Base-by-base conservation (phyloP, 2,888 invertebrate species). In the Protodeltote pygarga region DNA sequence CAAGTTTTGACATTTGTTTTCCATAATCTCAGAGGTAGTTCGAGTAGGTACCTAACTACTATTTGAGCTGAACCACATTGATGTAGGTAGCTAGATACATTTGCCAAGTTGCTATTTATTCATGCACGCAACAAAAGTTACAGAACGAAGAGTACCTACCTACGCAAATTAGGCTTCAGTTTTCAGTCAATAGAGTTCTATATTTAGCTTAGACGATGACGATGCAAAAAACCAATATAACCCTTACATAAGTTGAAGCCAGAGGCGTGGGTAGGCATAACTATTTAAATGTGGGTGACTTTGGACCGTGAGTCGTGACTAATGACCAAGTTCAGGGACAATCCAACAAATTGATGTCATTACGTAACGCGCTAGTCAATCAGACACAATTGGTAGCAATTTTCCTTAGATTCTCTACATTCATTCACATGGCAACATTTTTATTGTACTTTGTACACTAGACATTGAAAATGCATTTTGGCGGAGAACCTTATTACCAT, bases 261-360 rank as follows among this genome's bases (percentile, higher is more conserved):
- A 16, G 10, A 40, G 45, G 17, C 44, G 41, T n/a, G n/a, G n/a
- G n/a, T n/a, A n/a, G n/a, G n/a, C 58, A 65, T 24, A 54, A 49
- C 14, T 54, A 35, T 52, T 50, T 61, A 34, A 48, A 52, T 54
- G 14, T 42, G 42, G 46, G 39, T 49, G 47, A 52, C 47, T 55
- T 61, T 61, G 45, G 47, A 52, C 37, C 41, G 40, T 61, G 45
- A 45, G 50, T 33, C 41, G 40, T 65, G 57, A 71, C 55, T 53
- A 68, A 67, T 61, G 58, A 65, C 25, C 41, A 67, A 62, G 68
- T 63, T 71, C 72, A 71, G 48, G 65, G 68, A 39, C 61, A 37
- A 5, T 14, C 19, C 34, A 10, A 34, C 23, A 49, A 71, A 71
- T 66, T 41, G 44, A 50, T 62, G 33, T 35, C 51, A 42, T 64